A percentile compares a stretch with the other conserved stretches of the same genome.
phyloP scores from a whole-genome alignment of 2,888 invertebrate genomes.

The Metalampra italica region DNA sequence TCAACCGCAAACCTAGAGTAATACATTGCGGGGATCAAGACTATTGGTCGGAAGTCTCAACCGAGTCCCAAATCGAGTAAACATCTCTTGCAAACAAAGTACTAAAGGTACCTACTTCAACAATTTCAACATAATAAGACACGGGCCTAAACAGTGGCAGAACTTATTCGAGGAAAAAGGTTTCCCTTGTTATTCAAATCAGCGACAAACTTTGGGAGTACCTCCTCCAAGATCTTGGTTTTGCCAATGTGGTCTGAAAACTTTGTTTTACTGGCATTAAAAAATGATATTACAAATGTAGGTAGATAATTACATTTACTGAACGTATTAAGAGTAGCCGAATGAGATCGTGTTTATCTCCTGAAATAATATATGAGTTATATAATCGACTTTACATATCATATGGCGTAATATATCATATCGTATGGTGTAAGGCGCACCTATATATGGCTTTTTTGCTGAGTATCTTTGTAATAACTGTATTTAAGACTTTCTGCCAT shows the following conservation, averaged over 20 bases:
- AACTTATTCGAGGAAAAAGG: constrained; percentile 42
- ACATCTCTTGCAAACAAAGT: constrained; percentile 15
- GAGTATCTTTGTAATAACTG: too few relatives aligned
- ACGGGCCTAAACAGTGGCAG: background rate
- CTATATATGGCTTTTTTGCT: too few relatives aligned
- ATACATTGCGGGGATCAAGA: background rate
- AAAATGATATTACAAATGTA: too few relatives aligned
- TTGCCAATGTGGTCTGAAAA: constrained; percentile 40
- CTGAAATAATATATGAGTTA: too few relatives aligned
- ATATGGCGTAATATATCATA: too few relatives aligned
- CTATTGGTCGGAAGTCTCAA: background rate
- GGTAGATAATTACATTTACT: too few relatives aligned
- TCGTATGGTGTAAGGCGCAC: too few relatives aligned
- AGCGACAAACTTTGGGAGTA: constrained; percentile 50
- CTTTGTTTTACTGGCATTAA: constrained; percentile 34
- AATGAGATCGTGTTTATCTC: too few relatives aligned
- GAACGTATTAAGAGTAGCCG: too few relatives aligned
- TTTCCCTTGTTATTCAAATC: constrained; percentile 70
- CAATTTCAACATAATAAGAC: constrained; percentile 1
- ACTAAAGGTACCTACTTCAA: constrained; percentile 4
- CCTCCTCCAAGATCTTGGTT: constrained; percentile 39
- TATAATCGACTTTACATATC: too few relatives aligned
- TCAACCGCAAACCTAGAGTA: too few relatives aligned
- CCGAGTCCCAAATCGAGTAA: constrained; percentile 15
- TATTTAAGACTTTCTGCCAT: too few relatives aligned